Conservation (phyloP, 2,797 vertebrate species). For the Cygnus olor region DNA sequence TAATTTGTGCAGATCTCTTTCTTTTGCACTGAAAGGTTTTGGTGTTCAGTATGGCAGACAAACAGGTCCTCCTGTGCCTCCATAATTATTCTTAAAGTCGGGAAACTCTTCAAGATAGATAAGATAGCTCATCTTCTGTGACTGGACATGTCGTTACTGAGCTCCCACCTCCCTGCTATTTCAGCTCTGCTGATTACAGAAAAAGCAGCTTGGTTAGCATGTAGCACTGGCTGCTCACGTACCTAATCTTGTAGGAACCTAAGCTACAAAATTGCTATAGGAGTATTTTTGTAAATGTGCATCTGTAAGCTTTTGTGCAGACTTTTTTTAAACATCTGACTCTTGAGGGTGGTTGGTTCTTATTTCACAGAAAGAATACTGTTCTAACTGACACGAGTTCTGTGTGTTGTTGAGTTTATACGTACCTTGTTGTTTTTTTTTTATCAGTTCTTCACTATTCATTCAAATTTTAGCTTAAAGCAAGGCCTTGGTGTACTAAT, state of each 20-base stretch:
- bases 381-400: background rate
- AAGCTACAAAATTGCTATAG: background rate
- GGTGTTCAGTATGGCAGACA: background rate
- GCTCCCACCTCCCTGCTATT: background rate
- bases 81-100: background rate
- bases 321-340: background rate
- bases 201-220: background rate
- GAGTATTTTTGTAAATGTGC: background rate
- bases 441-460: background rate
- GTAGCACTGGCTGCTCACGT: rapidly evolving
- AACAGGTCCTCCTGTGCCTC: background rate
- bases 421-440: background rate
- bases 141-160: background rate
- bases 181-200: background rate
- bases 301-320: background rate
- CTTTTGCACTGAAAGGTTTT: background rate
- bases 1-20: background rate
- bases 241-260: background rate
- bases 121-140: background rate
- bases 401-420: background rate
- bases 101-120: too few species aligned
- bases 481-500: background rate
- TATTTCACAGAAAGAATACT: background rate
- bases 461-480: background rate
- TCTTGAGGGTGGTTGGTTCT: background rate